Base-by-base conservation (phyloP, 2,888 invertebrate genomes). In the Diploptera punctata region DNA sequence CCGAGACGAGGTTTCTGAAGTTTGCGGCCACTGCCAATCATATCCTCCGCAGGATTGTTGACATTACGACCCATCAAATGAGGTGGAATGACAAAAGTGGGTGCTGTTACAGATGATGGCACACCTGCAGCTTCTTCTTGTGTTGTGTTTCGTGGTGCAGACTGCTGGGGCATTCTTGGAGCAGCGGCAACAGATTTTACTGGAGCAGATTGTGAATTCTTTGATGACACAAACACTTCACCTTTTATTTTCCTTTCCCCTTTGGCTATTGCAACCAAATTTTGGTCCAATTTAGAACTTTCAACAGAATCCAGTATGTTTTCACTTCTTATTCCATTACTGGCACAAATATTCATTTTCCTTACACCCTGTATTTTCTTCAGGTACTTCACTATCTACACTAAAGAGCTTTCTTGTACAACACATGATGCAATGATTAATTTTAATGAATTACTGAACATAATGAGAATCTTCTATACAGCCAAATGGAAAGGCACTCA, bases 31-130 rank as follows among this genome's bases (percentile, higher is more conserved):
- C 80, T 68, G 33, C 74, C 74, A 54, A 75, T 54, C 19, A 81
- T 77, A 75, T 82, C 83, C 69, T 81, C 82, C 7, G 80, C 77
- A 0, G 84, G 83, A 76, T 83, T 82, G 3, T 80, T 79, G 38
- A 85, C 79, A 74, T 83, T 82, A 33, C 82, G 80, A 0, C 85
- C 85, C 57, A 84, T 76, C 9, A 85, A 79, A 77, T 85, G 84
- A 7, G 77, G 77, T 3, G 78, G 79, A 49, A 78, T 60, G 18
- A 29, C 31, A 49, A 67, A 69, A 43, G 7, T 60, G 13, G 60
- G 65, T n/a, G 70, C 19, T 29, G 54, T 19, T 13, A 57, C 52
- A 29, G 54, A 38, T 19, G 52, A 26, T 26, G 57, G 52, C 29
- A 61, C 33, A 33, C 60, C 44, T 60, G 62, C 61, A 29, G 54